A percentile compares a stretch with the other conserved stretches of the same genome.
Conservation (phyloP, 2,113 vertebrate genomes). For the Cochlearius cochlearius region DNA sequence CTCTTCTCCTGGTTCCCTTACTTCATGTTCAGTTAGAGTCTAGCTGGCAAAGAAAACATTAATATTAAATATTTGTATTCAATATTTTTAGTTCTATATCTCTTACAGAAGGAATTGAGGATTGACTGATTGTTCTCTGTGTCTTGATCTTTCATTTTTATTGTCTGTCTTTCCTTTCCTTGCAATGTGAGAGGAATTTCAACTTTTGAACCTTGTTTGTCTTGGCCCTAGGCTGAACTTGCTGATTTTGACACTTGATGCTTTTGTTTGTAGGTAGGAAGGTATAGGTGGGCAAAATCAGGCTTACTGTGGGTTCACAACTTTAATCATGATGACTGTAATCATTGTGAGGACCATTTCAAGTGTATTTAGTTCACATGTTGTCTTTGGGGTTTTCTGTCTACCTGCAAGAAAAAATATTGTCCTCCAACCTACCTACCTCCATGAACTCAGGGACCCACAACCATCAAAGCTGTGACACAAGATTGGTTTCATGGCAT, state of each 20-base stretch:
- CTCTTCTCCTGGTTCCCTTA: neutral
- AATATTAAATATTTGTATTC: neutral
- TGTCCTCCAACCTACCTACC: neutral
- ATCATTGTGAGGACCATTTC: neutral
- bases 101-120: neutral
- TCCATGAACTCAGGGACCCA: neutral
- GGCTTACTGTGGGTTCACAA: neutral
- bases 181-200: neutral
- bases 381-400: neutral
- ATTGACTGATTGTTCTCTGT: neutral
- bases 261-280: neutral
- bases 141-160: neutral
- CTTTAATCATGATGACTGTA: neutral
- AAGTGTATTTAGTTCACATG: neutral
- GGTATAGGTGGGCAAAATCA: neutral
- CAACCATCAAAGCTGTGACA: slow-evolving; percentile 14
- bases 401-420: neutral
- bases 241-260: neutral
- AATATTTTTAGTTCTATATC: neutral
- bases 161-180: neutral
- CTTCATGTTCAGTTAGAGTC: neutral
- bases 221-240: neutral
- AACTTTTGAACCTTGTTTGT: neutral
- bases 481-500: neutral
- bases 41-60: neutral